Evolutionary conservation across 2,113 vertebrate genomes (phyloP).

Genomic region (Zosterops lateralis): DNA sequence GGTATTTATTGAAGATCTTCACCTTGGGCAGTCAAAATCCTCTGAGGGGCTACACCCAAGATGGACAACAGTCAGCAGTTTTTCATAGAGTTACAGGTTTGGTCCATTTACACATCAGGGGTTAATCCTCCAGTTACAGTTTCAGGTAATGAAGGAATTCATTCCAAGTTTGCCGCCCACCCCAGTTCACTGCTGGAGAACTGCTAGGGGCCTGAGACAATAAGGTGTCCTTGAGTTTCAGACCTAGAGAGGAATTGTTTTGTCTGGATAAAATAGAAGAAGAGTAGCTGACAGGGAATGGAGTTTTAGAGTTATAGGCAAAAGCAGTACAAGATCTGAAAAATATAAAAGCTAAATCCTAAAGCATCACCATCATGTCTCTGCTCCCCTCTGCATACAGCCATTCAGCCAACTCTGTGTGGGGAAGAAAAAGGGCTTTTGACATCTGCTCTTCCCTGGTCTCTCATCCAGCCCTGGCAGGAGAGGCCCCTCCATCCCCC

Average conservation of each 20-base stretch:
- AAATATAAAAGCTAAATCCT: background rate
- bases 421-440: background rate
- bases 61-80: fast-evolving
- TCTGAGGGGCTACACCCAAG: background rate
- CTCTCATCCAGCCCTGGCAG: background rate
- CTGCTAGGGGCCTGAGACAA: background rate
- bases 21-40: background rate
- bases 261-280: background rate
- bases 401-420: fast-evolving
- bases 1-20: background rate
- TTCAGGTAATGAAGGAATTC: background rate
- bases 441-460: background rate
- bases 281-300: too few species aligned
- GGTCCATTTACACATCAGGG: background rate
- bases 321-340: background rate
- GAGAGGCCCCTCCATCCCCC: background rate
- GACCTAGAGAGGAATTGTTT: background rate
- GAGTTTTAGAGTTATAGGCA: background rate
- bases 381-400: fast-evolving
- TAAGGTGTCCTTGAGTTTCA: background rate
- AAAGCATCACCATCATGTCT: background rate
- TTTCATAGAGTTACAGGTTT: background rate
- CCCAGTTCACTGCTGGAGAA: background rate
- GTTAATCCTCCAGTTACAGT: background rate
- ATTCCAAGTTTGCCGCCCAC: background rate